These are phyloP conservation scores for Microctonus brassicae DNA, from an alignment of 2,888 invertebrate species.

Conservation along the genomic window DNA sequence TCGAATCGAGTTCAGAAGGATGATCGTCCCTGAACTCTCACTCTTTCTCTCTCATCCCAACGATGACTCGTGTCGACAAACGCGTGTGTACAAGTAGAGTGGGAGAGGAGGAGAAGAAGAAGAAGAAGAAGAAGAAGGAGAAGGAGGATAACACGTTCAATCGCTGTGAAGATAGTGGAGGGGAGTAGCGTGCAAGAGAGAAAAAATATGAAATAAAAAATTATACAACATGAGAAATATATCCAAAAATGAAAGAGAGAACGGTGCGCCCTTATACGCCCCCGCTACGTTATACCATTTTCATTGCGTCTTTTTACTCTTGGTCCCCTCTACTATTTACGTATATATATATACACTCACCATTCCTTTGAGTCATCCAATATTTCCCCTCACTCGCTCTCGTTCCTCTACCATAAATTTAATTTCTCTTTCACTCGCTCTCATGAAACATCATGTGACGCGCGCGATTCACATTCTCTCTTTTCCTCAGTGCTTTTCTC, in stretches of 20 bases:
- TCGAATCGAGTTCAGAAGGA: slow-evolving; percentile 55
- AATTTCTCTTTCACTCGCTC: not conserved
- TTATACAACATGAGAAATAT: slow-evolving; percentile 8
- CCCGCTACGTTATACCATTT: slow-evolving; percentile 29
- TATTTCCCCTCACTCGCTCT: slow-evolving; percentile 27
- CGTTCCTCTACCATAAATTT: slow-evolving; percentile 21
- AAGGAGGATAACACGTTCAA: not conserved
- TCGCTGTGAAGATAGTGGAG: not conserved
- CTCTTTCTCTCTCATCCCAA: slow-evolving; percentile 26
- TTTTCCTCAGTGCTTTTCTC: slow-evolving; percentile 6
- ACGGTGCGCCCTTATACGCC: slow-evolving; percentile 39
- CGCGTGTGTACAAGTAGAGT: not conserved
- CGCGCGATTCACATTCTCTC: not conserved
- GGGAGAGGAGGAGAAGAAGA: too few relatives aligned
- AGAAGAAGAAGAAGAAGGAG: too few relatives aligned
- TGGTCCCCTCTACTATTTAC: slow-evolving; percentile 30
- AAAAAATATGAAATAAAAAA: slow-evolving; percentile 24
- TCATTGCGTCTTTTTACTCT: slow-evolving; percentile 31
- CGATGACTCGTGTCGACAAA: slow-evolving; percentile 20
- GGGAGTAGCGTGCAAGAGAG: slow-evolving; percentile 21
- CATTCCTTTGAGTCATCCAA: slow-evolving; percentile 22
- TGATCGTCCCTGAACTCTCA: slow-evolving; percentile 63
- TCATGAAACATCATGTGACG: not conserved
- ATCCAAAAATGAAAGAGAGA: slow-evolving; percentile 33
- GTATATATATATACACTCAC: too few relatives aligned